Conservation (phyloP, 2,113 vertebrate genomes). For the Upupa epops region DNA sequence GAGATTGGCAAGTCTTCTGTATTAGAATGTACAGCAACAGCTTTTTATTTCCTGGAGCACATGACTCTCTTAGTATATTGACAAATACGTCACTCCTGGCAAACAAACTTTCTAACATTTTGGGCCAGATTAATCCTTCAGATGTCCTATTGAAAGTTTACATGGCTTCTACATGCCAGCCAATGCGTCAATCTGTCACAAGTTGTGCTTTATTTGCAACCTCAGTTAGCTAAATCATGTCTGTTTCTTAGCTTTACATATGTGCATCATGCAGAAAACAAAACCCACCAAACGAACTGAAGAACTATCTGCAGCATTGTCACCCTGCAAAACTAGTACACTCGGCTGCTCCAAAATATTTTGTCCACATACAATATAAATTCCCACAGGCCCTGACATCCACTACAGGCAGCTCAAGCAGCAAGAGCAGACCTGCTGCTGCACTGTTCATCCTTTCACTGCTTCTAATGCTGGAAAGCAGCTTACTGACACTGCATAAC, state of each 20-base stretch:
- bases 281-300: neutral
- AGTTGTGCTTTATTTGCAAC: neutral
- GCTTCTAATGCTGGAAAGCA: neutral
- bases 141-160: neutral
- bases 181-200: neutral
- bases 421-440: neutral
- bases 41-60: neutral
- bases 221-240: neutral
- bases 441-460: fast-evolving
- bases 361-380: neutral
- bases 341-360: neutral
- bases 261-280: neutral
- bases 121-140: neutral
- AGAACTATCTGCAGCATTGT: neutral
- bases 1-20: neutral
- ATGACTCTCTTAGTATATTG: neutral
- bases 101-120: neutral
- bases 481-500: fast-evolving
- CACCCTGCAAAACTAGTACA: neutral
- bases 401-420: neutral
- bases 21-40: neutral
- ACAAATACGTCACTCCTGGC: neutral
- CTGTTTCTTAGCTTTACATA: neutral
- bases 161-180: neutral
- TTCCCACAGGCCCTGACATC: neutral